Conservation (phyloP, 2,888 invertebrate species). For the Diabrotica balteata region DNA sequence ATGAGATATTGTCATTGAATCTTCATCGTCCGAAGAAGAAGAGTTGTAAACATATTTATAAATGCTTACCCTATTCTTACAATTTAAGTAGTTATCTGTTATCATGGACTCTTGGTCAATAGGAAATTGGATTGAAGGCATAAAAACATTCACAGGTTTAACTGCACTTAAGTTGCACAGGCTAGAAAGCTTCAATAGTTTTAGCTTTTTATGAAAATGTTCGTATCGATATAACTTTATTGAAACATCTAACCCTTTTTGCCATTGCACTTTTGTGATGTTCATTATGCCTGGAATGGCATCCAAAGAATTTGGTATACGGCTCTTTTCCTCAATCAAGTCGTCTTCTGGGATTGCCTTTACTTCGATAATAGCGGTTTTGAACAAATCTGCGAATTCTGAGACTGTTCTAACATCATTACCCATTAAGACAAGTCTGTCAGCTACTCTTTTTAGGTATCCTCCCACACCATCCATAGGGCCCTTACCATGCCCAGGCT, state of each 20-base stretch:
- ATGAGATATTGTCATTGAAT: slow-evolving; percentile 18
- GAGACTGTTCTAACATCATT: slow-evolving; percentile 3
- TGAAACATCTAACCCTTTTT: slow-evolving; percentile 3
- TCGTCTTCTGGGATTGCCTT: slow-evolving; percentile 8
- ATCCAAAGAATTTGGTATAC: background rate
- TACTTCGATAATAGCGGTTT: slow-evolving; percentile 5
- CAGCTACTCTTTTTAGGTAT: slow-evolving; percentile 50
- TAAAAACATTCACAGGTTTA: background rate
- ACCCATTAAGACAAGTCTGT: slow-evolving; percentile 26
- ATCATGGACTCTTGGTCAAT: background rate
- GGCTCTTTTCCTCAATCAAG: background rate
- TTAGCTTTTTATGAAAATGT: slow-evolving; percentile 1
- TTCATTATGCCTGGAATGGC: slow-evolving; percentile 19
- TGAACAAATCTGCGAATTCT: slow-evolving; percentile 18
- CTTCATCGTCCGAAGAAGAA: slow-evolving; percentile 7
- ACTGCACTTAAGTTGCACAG: too few relatives aligned
- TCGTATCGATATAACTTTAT: slow-evolving; percentile 5
- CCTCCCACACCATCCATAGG: slow-evolving; percentile 55
- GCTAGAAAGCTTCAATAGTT: slow-evolving; percentile 1
- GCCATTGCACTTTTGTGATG: slow-evolving; percentile 7
- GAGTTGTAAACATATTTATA: slow-evolving; percentile 12
- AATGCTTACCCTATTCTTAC: slow-evolving; percentile 9
- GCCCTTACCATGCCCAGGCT: slow-evolving; percentile 54
- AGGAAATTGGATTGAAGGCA: background rate
- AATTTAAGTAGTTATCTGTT: background rate